Evolutionary conservation across 2,113 vertebrate species (phyloP), one percentile per base, ranked within the genome.

Genomic region (Narcine bancroftii): DNA sequence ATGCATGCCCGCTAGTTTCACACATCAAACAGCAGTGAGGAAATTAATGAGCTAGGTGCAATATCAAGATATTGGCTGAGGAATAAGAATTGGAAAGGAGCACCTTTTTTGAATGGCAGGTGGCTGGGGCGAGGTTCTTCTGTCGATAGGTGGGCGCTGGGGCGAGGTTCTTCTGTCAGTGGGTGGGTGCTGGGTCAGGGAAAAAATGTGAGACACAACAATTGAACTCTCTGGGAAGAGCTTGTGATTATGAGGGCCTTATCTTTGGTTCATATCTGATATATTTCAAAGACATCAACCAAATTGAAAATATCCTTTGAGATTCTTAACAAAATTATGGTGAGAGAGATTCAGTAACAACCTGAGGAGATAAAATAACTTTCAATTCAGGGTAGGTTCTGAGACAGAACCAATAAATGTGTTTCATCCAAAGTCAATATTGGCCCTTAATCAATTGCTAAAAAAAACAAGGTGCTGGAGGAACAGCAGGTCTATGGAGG

Each of bases 281-380:
- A 15, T 17, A 87, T 87, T 85, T 87, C 81, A 87, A 87, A 87
- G 81, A 56, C 53, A 87, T n/a, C 53, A 19, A 21, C 50, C 33
- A 19, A 63, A 60, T 56, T 21, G 81, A 87, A 87, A 87, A 87
- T 87, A 63, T 63, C 81, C 81, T 87, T 87, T 87, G 53, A 87
- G 81, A 87, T 87, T 87, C 81, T 60, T 36, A 87, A 87, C 33
- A 42, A 60, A 87, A 36, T 63, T 36, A 19, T 7, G 6, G 53
- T 56, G 50, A 87, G 53, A 63, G 33, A 53, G 47, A 1, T n/a
- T 36, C n/a, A 36, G 81, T n/a, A 36, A n/a, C 81, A 60, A 36
- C 53, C 81, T 60, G 53, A 13, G 17, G 6, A 6, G 6, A 63
- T 63, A 56, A 87, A 60, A 36, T 60, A 56, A 56, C 50, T 85